Conservation (phyloP, 2,797 vertebrate genomes). For the Semaprochilodus insignis region DNA sequence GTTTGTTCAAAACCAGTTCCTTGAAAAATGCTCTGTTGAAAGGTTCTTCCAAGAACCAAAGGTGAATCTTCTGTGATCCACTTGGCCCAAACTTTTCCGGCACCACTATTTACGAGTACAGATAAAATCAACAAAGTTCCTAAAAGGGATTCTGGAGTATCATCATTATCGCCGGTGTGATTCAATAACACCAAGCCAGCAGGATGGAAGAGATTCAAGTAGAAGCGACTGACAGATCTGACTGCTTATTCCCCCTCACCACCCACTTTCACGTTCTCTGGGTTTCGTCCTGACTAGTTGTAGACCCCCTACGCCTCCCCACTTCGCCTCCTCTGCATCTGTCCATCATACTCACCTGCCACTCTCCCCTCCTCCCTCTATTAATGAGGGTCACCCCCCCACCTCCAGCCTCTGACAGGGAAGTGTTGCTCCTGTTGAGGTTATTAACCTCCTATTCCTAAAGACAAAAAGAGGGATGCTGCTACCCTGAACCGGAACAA, state of each 20-base stretch:
- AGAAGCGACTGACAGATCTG: background rate
- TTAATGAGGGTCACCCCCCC: conserved; percentile 18
- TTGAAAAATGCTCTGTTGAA: too few relatives aligned
- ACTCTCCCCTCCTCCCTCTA: conserved; percentile 9
- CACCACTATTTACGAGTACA: too few relatives aligned
- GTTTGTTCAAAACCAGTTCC: too few relatives aligned
- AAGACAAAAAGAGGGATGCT: conserved; percentile 23
- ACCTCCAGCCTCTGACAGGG: conserved; percentile 7
- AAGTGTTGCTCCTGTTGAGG: conserved; percentile 34
- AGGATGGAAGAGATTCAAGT: background rate
- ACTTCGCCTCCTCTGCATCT: conserved; percentile 29
- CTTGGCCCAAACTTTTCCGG: too few relatives aligned
- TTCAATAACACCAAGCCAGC: background rate
- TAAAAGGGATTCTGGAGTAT: too few relatives aligned
- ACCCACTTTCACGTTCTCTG: conserved; percentile 16
- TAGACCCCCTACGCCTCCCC: background rate
- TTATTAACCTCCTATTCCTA: conserved; percentile 20
- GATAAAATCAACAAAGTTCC: too few relatives aligned
- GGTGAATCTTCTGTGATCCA: too few relatives aligned
- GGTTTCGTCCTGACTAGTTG: background rate
- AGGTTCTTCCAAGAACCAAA: too few relatives aligned
- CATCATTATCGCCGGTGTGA: too few relatives aligned
- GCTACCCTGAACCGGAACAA: background rate
- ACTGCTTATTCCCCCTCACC: background rate
- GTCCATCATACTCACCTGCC: conserved; percentile 37